Evolutionary conservation across 2,113 vertebrate genomes (phyloP).

Genomic region (Corapipo altera): DNA sequence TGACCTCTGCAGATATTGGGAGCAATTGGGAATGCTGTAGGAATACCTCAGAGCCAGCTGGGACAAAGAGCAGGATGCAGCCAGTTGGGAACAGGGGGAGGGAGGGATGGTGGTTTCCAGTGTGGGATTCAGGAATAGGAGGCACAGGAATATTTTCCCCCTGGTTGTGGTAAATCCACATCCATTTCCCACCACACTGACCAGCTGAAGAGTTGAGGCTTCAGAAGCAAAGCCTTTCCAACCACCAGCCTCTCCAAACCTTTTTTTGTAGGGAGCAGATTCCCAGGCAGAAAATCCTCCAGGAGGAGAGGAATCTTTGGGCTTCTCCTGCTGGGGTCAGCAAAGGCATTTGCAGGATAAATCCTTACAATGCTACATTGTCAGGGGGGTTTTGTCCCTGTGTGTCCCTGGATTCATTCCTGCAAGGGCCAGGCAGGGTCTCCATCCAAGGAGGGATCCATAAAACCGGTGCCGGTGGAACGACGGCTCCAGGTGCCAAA

Average conservation of each 20-base stretch:
- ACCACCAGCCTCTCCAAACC: background rate
- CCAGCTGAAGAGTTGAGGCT: accelerated
- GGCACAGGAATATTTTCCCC: background rate
- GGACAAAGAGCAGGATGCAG: background rate
- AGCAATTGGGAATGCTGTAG: background rate
- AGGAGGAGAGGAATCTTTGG: background rate
- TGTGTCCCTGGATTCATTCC: background rate
- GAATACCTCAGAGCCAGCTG: background rate
- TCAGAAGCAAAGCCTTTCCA: background rate
- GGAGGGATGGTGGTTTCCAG: background rate
- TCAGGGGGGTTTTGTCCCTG: accelerated
- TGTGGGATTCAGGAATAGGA: accelerated
- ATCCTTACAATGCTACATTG: accelerated
- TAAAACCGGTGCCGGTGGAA: background rate
- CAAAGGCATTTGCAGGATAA: background rate
- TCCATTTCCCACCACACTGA: background rate
- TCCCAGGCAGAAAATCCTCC: background rate
- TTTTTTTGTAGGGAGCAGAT: background rate
- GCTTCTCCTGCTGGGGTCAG: background rate
- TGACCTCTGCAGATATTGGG: background rate
- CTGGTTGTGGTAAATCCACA: background rate
- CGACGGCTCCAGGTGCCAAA: background rate
- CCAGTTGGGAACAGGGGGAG: background rate
- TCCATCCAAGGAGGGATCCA: background rate
- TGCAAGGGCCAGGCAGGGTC: no score